Percentiles rank a stretch among this genome's conserved stretches.
phyloP scores from a whole-genome alignment of 53 echinoderm and acorn worm genomes.

The Glandiceps talaboti region DNA sequence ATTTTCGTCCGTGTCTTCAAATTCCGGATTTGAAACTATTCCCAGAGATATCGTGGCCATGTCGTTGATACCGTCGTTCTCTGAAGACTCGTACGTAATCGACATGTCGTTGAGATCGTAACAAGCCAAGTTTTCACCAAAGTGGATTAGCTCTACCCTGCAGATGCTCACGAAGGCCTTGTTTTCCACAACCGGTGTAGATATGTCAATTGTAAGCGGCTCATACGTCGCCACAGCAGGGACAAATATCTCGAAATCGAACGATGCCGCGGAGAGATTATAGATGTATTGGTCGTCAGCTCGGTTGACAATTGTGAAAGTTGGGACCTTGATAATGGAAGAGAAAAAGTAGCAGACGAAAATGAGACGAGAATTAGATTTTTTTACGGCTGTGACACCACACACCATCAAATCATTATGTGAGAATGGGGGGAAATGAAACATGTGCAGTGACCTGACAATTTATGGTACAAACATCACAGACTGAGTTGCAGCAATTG shows the following conservation, averaged over 20 bases:
- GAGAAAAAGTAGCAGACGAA: too few relatives aligned
- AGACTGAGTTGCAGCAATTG: too few relatives aligned
- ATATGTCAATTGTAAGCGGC: slow-evolving; percentile 53
- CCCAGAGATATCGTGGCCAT: slow-evolving; percentile 40
- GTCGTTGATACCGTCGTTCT: slow-evolving; percentile 14
- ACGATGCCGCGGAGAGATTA: slow-evolving; percentile 51
- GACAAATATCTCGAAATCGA: slow-evolving; percentile 43
- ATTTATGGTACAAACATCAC: too few relatives aligned
- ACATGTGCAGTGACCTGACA: too few relatives aligned
- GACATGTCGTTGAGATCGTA: slow-evolving; percentile 25
- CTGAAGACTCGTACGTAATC: slow-evolving; percentile 7
- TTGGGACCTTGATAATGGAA: too few relatives aligned
- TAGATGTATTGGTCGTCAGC: slow-evolving; percentile 47
- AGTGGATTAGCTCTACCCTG: slow-evolving; percentile 28
- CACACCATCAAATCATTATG: too few relatives aligned
- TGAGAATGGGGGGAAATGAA: too few relatives aligned
- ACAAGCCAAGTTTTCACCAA: slow-evolving; percentile 55
- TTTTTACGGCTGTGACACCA: too few relatives aligned
- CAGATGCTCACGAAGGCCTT: slow-evolving; percentile 62
- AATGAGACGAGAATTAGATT: too few relatives aligned
- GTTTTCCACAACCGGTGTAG: slow-evolving; percentile 17
- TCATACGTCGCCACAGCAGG: slow-evolving; percentile 58
- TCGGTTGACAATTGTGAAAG: slow-evolving; percentile 38
- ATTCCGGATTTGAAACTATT: slow-evolving; percentile 48
- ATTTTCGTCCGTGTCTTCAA: slow-evolving; percentile 7